Evolutionary conservation across 2,797 vertebrate species (phyloP).

Genomic region (Liasis olivaceus): DNA sequence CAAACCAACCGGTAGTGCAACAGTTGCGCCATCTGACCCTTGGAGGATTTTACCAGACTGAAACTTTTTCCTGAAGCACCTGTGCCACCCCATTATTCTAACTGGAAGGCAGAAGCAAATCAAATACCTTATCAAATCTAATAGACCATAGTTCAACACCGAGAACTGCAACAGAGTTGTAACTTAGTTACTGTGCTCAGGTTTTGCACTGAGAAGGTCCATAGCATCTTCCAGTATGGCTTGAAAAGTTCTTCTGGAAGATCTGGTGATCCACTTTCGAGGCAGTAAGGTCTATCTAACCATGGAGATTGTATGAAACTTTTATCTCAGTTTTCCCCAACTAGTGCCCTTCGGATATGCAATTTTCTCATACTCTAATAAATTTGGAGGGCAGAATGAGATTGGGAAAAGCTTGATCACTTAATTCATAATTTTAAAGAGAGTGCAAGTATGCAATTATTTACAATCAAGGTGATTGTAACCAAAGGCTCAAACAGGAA

Average conservation of each 20-base stretch:
- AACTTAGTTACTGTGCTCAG: not conserved
- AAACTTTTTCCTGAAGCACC: not conserved
- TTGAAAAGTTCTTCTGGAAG: not conserved
- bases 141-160: not conserved
- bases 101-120: not conserved
- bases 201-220: not conserved
- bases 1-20: slow-evolving; percentile 6
- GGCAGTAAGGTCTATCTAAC: not conserved
- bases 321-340: not conserved
- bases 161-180: not conserved
- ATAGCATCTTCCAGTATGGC: not conserved
- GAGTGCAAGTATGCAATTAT: not conserved
- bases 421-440: not conserved
- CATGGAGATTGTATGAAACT: not conserved
- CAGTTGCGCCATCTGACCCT: slow-evolving; percentile 15
- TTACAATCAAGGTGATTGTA: not conserved
- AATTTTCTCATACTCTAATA: not conserved
- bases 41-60: slow-evolving; percentile 4
- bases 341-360: not conserved
- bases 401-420: not conserved
- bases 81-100: not conserved
- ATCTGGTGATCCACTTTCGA: not conserved
- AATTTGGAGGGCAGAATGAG: not conserved
- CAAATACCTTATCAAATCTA: not conserved
- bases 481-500: not conserved